Evolutionary conservation across 2,888 invertebrate genomes (phyloP), one percentile per base, ranked within the genome.

Genomic region (Merodon equestris): DNA sequence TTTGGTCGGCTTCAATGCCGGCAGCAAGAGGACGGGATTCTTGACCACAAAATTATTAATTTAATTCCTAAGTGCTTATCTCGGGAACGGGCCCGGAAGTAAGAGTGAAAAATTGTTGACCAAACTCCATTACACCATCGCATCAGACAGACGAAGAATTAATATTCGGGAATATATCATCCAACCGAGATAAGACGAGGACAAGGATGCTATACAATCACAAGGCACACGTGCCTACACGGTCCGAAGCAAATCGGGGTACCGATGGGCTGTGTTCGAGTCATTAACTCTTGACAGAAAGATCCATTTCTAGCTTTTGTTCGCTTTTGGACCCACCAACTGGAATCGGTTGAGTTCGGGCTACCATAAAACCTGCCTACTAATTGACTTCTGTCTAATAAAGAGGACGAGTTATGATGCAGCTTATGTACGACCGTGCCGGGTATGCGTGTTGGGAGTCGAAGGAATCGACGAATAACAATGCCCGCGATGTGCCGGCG

Each of bases 1-100:
- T 54, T 44, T 38, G 51, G 57, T 47, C 27, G n/a, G 19, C 40
- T 13, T 5, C 27, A 38, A 42, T 56, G 38, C 68, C 68, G 27
- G 34, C 48, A 57, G 14, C 13, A 10, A n/a, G n/a, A n/a, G 57
- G 13, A 27, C 54, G 53, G 51, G 68, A 50, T 54, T 58, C 79
- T 79, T 79, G 79, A 79, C 79, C 79, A 73, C 68, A 68, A 79
- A 73, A 79, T 79, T 79, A 79, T 79, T 79, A 79, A 79, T 79
- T 79, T 79, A 73, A 79, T 79, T 79, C 73, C 67, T 68, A 64
- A 79, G 56, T 79, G 79, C 79, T 79, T 79, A 79, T 79, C 79
- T 79, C 34, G 73, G 68, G 63, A 17, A 56, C 36, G 68, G 58
- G 61, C 34, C n/a, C 44, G 17, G 54, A 56, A 60, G 58, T 50